Evolutionary conservation across 2,888 invertebrate genomes (phyloP).

Genomic region (Heliconius aoede): DNA sequence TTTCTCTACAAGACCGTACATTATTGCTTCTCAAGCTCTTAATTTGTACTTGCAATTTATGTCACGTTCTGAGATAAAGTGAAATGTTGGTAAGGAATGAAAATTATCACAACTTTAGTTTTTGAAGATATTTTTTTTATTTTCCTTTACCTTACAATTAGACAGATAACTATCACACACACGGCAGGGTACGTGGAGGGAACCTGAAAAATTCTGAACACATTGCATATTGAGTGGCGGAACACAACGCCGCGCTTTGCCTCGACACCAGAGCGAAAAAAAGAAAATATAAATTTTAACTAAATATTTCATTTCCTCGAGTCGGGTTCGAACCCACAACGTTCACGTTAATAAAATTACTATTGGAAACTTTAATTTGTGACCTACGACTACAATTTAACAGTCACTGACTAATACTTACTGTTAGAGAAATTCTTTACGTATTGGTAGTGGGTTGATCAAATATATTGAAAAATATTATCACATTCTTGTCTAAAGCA

Average conservation of each 20-base stretch:
- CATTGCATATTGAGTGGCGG: no score
- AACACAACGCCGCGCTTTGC: no score
- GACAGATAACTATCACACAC: not conserved
- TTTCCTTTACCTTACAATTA: not conserved
- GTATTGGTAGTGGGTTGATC: no score
- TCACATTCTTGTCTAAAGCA: not conserved
- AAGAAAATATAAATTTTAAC: no score
- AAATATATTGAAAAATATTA: not conserved
- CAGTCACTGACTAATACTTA: not conserved
- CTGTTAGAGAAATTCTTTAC: not conserved
- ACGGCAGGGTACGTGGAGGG: no score
- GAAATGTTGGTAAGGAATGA: constrained; percentile 13
- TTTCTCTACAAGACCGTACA: not conserved
- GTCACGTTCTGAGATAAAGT: constrained; percentile 18
- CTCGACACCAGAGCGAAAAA: no score
- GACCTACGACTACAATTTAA: not conserved
- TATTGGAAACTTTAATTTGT: not conserved
- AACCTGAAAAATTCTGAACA: no score
- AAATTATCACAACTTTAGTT: not conserved
- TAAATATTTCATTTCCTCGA: no score
- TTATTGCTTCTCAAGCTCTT: not conserved
- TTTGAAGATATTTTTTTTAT: not conserved
- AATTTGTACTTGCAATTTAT: constrained; percentile 15
- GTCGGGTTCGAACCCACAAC: no score
- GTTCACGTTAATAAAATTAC: not conserved